Conservation (phyloP, 2,888 invertebrate species). For the Heliconius ismenius region DNA sequence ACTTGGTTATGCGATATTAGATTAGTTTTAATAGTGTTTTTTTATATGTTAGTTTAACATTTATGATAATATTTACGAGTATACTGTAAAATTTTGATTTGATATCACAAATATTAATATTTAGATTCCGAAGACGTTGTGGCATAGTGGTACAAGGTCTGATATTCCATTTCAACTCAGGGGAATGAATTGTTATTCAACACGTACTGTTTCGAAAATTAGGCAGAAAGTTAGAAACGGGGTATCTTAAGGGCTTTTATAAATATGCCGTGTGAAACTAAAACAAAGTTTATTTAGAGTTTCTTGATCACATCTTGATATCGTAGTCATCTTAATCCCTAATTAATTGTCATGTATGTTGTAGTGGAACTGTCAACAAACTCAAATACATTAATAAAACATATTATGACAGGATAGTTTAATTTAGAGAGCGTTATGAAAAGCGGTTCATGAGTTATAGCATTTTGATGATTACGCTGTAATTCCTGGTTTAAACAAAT, state of each 20-base stretch:
- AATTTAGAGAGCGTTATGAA: neutral
- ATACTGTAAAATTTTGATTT: no score
- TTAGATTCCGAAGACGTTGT: no score
- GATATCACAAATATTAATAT: no score
- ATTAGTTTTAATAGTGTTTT: neutral
- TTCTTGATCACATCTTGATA: neutral
- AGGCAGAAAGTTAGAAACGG: no score
- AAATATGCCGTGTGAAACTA: no score
- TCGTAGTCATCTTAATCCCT: neutral
- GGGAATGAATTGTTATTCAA: no score
- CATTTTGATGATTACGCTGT: neutral
- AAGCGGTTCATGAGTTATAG: neutral
- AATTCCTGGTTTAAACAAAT: neutral
- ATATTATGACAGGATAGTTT: constrained; percentile 5
- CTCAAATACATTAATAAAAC: neutral
- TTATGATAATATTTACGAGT: no score
- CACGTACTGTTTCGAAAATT: no score
- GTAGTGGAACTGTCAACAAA: constrained; percentile 1
- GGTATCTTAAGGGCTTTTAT: no score
- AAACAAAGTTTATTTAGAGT: neutral
- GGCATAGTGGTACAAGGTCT: no score
- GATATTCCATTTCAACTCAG: no score
- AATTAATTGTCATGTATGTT: neutral
- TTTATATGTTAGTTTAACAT: no score
- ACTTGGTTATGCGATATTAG: neutral